Conservation (phyloP, 1,140 invertebrate species). For the Zaprionus ornatus region DNA sequence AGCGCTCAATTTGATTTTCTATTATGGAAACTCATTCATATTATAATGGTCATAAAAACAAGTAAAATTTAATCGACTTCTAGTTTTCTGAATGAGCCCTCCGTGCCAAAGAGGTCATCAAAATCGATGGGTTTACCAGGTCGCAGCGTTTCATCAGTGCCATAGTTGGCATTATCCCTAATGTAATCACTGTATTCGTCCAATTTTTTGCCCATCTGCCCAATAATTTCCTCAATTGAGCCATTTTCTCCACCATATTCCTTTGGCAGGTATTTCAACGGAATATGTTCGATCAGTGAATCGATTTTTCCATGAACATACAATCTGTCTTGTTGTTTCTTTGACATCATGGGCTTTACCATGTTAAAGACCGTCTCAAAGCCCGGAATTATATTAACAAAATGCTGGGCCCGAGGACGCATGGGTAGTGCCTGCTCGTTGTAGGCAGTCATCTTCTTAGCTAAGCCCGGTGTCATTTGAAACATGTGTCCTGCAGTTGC, state of each 20-base stretch:
- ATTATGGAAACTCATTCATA: neutral
- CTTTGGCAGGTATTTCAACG: slow-evolving; percentile 85
- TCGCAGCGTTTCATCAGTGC: slow-evolving; percentile 86
- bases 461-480: slow-evolving; percentile 84
- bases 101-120: slow-evolving; percentile 77
- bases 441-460: slow-evolving; percentile 84
- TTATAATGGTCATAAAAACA: neutral
- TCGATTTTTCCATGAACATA: slow-evolving; percentile 85
- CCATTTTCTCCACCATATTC: slow-evolving; percentile 86
- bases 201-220: slow-evolving; percentile 85
- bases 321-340: slow-evolving; percentile 84
- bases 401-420: slow-evolving; percentile 84
- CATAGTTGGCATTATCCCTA: slow-evolving; percentile 85
- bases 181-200: slow-evolving; percentile 86
- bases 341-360: slow-evolving; percentile 85
- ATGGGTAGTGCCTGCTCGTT: slow-evolving; percentile 85
- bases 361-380: slow-evolving; percentile 85
- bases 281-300: slow-evolving; percentile 84
- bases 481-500: slow-evolving; percentile 84
- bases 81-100: slow-evolving; percentile 76
- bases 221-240: slow-evolving; percentile 84
- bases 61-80: slow-evolving; percentile 57
- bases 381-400: slow-evolving; percentile 85
- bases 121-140: slow-evolving; percentile 86
- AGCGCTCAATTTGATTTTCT: neutral